phyloP scores from a whole-genome alignment of 1,140 invertebrate genomes.

The Diuraphis noxia region DNA sequence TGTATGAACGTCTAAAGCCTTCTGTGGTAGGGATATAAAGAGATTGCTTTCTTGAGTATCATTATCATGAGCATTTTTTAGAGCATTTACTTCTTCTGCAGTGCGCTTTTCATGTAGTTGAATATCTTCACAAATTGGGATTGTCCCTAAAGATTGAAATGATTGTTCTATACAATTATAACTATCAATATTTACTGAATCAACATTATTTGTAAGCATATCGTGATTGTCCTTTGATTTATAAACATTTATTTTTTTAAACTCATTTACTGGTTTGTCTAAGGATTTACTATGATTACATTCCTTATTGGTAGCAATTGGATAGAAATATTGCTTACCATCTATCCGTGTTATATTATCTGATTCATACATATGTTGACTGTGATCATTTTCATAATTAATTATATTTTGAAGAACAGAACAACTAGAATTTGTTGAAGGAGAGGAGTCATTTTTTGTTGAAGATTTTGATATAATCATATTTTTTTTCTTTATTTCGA shows the following conservation, averaged over 20 bases:
- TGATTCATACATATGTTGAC: not conserved
- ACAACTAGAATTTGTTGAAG: not conserved
- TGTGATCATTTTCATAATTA: not conserved
- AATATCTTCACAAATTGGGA: not conserved
- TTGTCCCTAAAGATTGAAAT: not conserved
- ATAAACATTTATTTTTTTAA: not conserved
- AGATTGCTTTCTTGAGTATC: not conserved
- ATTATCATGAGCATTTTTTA: not conserved
- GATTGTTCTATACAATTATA: not conserved
- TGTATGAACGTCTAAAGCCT: not conserved
- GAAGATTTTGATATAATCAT: not conserved
- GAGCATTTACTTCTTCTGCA: not conserved
- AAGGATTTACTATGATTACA: not conserved
- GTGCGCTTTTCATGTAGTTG: not conserved
- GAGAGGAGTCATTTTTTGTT: not conserved
- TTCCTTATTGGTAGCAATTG: not conserved
- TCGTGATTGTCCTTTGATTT: not conserved
- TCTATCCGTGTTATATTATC: not conserved
- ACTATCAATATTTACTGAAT: not conserved
- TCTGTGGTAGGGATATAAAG: not conserved
- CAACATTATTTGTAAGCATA: not conserved
- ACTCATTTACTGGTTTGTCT: not conserved
- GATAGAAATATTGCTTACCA: not conserved
- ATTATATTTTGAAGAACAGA: not conserved
- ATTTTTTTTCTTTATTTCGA: conserved; percentile 32